Evolutionary conservation across 2,113 vertebrate species (phyloP), one percentile per base, ranked within the genome.

Genomic region (Seriola rivoliana): DNA sequence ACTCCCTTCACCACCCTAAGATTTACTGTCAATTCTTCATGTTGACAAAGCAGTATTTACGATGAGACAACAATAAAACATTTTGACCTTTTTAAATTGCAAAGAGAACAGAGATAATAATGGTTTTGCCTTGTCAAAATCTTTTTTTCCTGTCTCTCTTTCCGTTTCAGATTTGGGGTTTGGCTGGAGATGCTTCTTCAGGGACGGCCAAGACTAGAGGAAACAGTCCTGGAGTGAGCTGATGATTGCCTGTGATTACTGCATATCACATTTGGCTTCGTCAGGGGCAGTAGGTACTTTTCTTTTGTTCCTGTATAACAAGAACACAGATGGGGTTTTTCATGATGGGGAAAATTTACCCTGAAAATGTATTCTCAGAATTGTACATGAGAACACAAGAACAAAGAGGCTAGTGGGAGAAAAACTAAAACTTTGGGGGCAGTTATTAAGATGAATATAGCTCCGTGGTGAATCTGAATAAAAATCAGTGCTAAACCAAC

Each of bases 231-330:
- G 8, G 38, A 67, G 42, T 19, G 54, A 63, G 46, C 36, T 29
- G 68, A 78, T 64, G 78, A 76, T 79, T 71, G 58, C 58, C 60
- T 71, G 59, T 48, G 79, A 85, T 79, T 78, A 42, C 67, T 32
- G 67, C 64, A 42, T 57, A 67, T 79, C 64, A 38, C 59, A 57
- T 77, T 76, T 64, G 72, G 78, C 64, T 71, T 77, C 40, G 72
- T 78, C 65, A 46, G 25, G 59, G 38, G 55, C 0, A 21, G 50
- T 13, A 29, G 38, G 23, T 40, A 60, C 55, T 48, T 48, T 57
- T 60, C 32, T 34, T 59, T 9, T 52, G 64, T 64, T 77, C 23
- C 14, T 81, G 64, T 46, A 60, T 25, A 68, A 71, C 10, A 63
- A 11, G 5, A 10, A 8, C 38, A 38, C 38, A 38, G 38, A 38